Evolutionary conservation across 2,888 invertebrate species (phyloP), one percentile per base, ranked within the genome.

Genomic region (Trichogramma evanescens): DNA sequence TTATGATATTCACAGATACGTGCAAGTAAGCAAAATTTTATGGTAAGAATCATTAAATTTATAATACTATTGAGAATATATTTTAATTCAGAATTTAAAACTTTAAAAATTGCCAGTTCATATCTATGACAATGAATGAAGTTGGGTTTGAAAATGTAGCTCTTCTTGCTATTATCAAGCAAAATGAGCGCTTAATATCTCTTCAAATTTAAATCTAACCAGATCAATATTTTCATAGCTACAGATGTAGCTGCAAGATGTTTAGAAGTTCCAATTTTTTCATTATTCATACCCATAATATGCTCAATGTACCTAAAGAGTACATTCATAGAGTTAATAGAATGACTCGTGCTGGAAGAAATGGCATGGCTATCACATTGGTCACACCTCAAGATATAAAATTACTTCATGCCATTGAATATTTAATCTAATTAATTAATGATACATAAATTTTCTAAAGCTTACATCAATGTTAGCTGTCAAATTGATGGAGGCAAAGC

Each of bases 251-350:
- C 97, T 0, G 93, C 95, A 57, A 84, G 96, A 78, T 97, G 98
- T 6, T 81, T 99, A 46, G 99, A 99, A 75, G 96, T 99, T 74
- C 96, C 96, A 0, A 85, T 88, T n/a, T 95, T 99, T 0, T 89
- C 96, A 73, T 79, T 99, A 63, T 93, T 99, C 0, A 84, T 99
- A 99, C 99, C 79, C 96, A 98, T 76, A 90, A 89, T 66, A 84
- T 99, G 66, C 99, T 99, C 0, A 85, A 88, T 68, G 86, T 89
- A 58, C 88, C 95, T 0, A 95, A 94, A 74, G 93, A 95, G 69
- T 99, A 99, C 75, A 88, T 99, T 70, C 99, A 99, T 79, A 84
- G 99, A 70, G 98, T 99, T 1, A 99, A 99, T 1, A 84, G 99
- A 68, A 97, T 98, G 8, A 94, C 94, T 0, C 83, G 95, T 68